These are phyloP conservation scores for Mirounga angustirostris DNA, from an alignment of 2,113 vertebrate species.

Conservation along the genomic window DNA sequence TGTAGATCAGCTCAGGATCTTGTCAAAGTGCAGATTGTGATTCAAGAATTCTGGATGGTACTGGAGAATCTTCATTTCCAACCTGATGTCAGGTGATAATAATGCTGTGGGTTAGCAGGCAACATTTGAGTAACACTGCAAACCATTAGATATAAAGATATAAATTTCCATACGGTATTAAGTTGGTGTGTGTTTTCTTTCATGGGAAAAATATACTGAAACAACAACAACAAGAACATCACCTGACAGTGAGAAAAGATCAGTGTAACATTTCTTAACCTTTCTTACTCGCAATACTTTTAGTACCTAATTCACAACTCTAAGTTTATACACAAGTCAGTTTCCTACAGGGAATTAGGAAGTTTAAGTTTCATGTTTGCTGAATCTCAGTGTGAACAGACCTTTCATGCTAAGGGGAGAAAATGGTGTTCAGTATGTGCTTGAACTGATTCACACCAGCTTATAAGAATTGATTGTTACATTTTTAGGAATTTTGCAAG, in stretches of 20 bases:
- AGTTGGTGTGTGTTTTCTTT: background rate
- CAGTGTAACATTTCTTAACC: background rate
- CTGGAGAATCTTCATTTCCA: background rate
- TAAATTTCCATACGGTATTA: background rate
- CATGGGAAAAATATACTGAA: background rate
- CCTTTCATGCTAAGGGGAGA: background rate
- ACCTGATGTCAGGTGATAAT: background rate
- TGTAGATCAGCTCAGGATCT: background rate
- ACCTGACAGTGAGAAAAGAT: background rate
- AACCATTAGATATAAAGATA: background rate
- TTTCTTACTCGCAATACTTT: background rate
- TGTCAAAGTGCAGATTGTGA: background rate
- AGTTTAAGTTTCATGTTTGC: background rate
- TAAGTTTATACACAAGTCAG: background rate
- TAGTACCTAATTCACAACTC: background rate
- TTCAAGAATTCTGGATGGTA: background rate
- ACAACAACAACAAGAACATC: background rate
- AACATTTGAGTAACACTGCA: background rate
- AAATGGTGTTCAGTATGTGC: background rate
- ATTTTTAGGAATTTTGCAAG: background rate
- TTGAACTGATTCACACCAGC: background rate
- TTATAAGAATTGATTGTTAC: background rate
- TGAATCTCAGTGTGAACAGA: background rate
- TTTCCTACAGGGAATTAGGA: background rate
- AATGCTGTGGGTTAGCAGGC: background rate